Evolutionary conservation across 2,113 vertebrate genomes (phyloP).

Genomic region (Chlamydotis undulata): DNA sequence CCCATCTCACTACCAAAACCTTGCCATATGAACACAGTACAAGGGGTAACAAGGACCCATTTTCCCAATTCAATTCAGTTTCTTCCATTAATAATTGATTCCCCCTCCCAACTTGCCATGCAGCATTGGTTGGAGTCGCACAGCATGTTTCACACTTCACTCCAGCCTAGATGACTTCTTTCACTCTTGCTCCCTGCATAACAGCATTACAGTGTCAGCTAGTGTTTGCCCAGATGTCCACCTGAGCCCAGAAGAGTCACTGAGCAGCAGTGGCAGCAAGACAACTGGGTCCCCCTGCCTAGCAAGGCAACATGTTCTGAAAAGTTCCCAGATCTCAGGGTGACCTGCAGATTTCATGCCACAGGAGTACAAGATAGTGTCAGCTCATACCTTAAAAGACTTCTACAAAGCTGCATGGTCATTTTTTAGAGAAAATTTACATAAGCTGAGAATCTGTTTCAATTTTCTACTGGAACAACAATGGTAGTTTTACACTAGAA

Average conservation of each 20-base stretch:
- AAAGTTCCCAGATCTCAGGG: not conserved
- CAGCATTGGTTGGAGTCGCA: not conserved
- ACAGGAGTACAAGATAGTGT: accelerated
- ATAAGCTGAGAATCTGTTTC: not conserved
- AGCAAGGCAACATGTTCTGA: not conserved
- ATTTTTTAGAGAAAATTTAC: not conserved
- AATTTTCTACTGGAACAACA: not conserved
- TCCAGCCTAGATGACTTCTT: not conserved
- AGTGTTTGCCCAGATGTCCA: not conserved
- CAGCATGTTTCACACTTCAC: not conserved
- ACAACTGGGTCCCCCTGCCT: not conserved
- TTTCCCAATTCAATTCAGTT: not conserved
- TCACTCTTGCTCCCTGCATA: not conserved
- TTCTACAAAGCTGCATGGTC: not conserved
- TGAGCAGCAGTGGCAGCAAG: not conserved
- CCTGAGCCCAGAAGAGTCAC: not conserved
- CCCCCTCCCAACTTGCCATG: not conserved
- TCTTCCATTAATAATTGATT: not conserved
- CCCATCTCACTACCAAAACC: not conserved
- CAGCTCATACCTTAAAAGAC: not conserved
- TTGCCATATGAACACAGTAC: not conserved
- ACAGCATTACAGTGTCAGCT: not conserved
- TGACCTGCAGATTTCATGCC: not conserved
- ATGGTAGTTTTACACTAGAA: not conserved
- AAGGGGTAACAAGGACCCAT: not conserved